A percentile compares a stretch with the other conserved stretches of the same genome.
Conservation (phyloP, 2,113 vertebrate species). For the Phrynosoma platyrhinos region DNA sequence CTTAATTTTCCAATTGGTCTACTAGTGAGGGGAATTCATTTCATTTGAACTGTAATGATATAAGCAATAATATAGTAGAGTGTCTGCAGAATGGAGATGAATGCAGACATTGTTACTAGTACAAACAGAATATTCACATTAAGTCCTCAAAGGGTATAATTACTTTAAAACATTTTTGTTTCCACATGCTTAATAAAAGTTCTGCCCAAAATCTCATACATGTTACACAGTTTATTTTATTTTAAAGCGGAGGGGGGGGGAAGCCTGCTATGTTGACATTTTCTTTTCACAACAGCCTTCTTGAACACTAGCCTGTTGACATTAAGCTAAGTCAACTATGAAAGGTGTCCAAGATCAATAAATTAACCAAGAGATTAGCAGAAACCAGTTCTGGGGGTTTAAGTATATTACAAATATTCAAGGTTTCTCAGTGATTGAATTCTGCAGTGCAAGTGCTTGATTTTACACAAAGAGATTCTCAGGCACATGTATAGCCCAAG, state of each 20-base stretch:
- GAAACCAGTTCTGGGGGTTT: background rate
- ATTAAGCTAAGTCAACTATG: background rate
- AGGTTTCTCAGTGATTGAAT: background rate
- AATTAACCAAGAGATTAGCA: background rate
- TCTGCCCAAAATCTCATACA: too few species aligned
- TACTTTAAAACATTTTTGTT: background rate
- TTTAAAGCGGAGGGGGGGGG: background rate
- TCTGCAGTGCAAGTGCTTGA: background rate
- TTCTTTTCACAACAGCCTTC: background rate
- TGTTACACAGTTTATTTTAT: too few species aligned
- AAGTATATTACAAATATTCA: background rate
- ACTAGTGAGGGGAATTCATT: background rate
- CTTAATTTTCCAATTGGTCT: background rate
- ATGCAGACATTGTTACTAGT: background rate
- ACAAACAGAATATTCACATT: background rate
- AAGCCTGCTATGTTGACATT: background rate
- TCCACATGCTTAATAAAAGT: background rate
- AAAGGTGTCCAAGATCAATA: background rate
- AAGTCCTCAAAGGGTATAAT: background rate
- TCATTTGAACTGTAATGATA: background rate
- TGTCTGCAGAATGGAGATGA: background rate
- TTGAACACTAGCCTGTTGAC: background rate
- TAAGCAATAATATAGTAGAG: background rate
- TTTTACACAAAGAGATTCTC: background rate
- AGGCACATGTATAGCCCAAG: background rate